Evolutionary conservation across 2,113 vertebrate genomes (phyloP).

Genomic region (Paratilapia polleni): DNA sequence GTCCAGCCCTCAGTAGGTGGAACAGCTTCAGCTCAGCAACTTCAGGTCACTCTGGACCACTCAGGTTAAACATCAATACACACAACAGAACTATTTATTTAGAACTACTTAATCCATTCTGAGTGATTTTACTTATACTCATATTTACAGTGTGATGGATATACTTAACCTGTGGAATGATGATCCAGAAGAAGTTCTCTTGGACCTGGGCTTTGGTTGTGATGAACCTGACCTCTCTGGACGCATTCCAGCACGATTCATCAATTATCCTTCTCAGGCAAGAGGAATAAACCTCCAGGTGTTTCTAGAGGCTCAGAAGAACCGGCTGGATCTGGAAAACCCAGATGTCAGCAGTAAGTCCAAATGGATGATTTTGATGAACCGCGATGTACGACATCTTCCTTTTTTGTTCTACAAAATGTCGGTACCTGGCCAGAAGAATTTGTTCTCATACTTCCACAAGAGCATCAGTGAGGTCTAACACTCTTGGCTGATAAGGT

Average conservation of each 20-base stretch:
- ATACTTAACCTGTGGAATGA: slow-evolving; percentile 83
- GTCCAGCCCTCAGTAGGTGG: slow-evolving; percentile 73
- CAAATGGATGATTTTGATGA: too few species aligned
- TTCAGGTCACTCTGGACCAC: slow-evolving; percentile 52
- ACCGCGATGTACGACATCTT: rapidly evolving
- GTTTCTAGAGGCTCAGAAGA: slow-evolving; percentile 89
- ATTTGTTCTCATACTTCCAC: neutral
- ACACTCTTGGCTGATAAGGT: neutral
- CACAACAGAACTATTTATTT: neutral
- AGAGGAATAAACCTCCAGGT: slow-evolving; percentile 85
- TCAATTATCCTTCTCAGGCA: slow-evolving; percentile 83
- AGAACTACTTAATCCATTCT: neutral
- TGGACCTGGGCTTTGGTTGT: slow-evolving; percentile 90
- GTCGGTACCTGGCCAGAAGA: neutral
- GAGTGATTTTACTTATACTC: neutral
- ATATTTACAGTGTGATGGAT: slow-evolving; percentile 82
- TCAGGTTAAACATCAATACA: slow-evolving; percentile 52
- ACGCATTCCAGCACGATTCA: slow-evolving; percentile 89
- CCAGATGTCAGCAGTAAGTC: slow-evolving; percentile 85
- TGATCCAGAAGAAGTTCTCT: slow-evolving; percentile 90
- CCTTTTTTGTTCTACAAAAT: neutral
- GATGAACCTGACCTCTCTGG: slow-evolving; percentile 87
- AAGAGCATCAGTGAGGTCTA: neutral
- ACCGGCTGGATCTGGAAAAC: slow-evolving; percentile 84
- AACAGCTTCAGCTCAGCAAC: slow-evolving; percentile 74